Evolutionary conservation across 2,888 invertebrate species (phyloP).

Genomic region (Rhamphomyia laevipes): DNA sequence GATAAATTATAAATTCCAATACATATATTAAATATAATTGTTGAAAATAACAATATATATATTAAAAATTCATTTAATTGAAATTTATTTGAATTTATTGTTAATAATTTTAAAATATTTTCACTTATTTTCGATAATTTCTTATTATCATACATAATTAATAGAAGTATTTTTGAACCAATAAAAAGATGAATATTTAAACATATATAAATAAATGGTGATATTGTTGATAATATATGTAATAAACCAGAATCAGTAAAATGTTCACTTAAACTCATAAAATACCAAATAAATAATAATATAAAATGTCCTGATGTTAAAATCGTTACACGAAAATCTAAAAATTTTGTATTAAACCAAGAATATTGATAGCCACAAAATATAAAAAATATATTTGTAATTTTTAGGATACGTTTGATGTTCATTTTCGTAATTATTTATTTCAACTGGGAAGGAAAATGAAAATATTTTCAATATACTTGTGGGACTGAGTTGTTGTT

Average conservation of each 20-base stretch:
- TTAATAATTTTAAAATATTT: background rate
- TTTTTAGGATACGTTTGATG: background rate
- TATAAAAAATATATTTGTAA: background rate
- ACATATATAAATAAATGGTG: background rate
- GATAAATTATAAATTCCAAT: background rate
- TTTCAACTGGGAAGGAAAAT: too few species aligned
- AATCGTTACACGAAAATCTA: background rate
- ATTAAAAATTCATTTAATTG: background rate
- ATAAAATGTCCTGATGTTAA: background rate
- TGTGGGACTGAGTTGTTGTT: too few species aligned
- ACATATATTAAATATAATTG: background rate
- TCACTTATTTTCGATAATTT: background rate
- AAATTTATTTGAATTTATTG: background rate
- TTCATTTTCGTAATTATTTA: background rate
- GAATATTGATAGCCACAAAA: background rate
- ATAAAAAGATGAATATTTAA: background rate
- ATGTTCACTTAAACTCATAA: background rate
- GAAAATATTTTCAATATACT: too few species aligned
- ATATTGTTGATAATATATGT: background rate
- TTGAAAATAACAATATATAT: background rate
- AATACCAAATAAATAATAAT: background rate
- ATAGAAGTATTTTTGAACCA: background rate
- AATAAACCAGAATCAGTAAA: background rate
- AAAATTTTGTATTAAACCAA: background rate
- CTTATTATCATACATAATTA: background rate